phyloP scores from a whole-genome alignment of 2,797 vertebrate genomes.

The Steatocranus sp. region DNA sequence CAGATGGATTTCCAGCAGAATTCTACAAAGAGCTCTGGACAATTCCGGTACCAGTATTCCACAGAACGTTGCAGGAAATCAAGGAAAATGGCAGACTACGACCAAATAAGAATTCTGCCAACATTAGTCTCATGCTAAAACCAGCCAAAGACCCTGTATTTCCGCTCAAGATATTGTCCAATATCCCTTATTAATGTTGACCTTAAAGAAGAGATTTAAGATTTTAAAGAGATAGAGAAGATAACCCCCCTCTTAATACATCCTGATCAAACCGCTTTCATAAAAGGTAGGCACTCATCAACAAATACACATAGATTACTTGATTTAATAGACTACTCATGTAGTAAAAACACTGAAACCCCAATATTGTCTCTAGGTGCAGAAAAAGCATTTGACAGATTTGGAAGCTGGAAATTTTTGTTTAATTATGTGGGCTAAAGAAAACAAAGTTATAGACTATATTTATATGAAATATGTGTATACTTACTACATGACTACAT shows the following conservation, averaged over 20 bases:
- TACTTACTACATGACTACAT: background rate
- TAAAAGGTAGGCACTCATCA: background rate
- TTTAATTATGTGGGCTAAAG: background rate
- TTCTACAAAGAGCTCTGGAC: background rate
- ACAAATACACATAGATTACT: background rate
- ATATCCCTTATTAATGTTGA: background rate
- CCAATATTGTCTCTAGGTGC: background rate
- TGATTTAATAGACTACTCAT: background rate
- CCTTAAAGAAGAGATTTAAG: background rate
- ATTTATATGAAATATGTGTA: background rate
- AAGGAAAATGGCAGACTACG: background rate
- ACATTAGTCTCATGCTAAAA: background rate
- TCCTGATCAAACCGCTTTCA: background rate
- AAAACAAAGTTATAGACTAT: background rate
- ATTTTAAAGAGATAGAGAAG: background rate
- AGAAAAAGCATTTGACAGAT: background rate
- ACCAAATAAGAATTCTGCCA: background rate
- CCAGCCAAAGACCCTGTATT: background rate
- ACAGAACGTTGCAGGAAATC: background rate
- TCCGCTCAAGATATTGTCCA: background rate
- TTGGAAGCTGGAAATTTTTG: background rate
- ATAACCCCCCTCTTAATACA: background rate
- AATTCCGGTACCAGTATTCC: rapidly evolving
- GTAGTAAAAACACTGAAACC: background rate
- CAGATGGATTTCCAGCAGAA: background rate